These are phyloP conservation scores for Siniperca knerii DNA, from an alignment of 2,113 vertebrate genomes.

Conservation along the genomic window DNA sequence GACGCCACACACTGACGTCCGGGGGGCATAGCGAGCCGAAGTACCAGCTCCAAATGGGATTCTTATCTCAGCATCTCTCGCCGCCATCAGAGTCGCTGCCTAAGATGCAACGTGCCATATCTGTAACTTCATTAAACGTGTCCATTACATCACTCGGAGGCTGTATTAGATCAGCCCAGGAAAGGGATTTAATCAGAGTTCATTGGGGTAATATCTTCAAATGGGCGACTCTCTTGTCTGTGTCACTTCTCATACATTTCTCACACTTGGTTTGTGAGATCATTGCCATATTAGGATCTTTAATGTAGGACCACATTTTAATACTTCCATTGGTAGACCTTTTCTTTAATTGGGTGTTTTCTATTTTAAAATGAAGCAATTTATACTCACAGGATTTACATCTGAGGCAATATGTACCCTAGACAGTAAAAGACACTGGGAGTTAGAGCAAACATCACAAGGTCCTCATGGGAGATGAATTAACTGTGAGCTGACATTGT, in stretches of 20 bases:
- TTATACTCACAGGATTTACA: conserved; percentile 2
- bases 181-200: conserved; percentile 68
- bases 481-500: conserved; percentile 64
- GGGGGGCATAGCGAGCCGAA: conserved; percentile 44
- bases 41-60: conserved; percentile 68
- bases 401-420: neutral
- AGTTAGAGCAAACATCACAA: conserved; percentile 34
- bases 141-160: conserved; percentile 76
- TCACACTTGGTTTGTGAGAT: conserved; percentile 30
- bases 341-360: conserved; percentile 21
- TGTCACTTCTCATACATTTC: conserved; percentile 45
- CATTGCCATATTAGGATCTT: neutral
- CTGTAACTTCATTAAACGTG: conserved; percentile 76
- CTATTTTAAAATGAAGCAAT: conserved; percentile 25
- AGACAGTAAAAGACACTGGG: conserved; percentile 1
- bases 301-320: conserved; percentile 9
- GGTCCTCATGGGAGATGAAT: conserved; percentile 61
- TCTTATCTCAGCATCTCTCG: conserved; percentile 72
- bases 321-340: neutral
- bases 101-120: conserved; percentile 64
- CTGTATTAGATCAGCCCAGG: conserved; percentile 67
- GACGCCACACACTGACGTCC: conserved; percentile 53
- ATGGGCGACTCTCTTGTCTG: conserved; percentile 37
- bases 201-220: conserved; percentile 62
- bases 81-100: conserved; percentile 55